These are phyloP conservation scores for Coregonus clupeaformis DNA, from an alignment of 2,113 vertebrate species.

Conservation along the genomic window DNA sequence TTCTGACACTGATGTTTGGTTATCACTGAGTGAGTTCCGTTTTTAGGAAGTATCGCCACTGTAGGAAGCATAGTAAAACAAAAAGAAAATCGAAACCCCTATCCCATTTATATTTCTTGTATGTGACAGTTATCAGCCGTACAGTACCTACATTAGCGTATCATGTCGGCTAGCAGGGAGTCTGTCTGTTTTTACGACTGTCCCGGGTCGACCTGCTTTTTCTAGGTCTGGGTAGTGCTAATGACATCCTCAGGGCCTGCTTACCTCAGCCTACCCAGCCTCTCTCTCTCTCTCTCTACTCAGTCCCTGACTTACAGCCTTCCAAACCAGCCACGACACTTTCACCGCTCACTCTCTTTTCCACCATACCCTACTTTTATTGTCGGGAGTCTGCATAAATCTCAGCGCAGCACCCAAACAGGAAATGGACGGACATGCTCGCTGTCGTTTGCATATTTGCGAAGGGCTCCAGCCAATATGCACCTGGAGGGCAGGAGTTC, in stretches of 20 bases:
- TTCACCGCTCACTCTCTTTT: not conserved
- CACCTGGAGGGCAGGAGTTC: conserved; percentile 5
- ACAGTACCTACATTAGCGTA: too few species aligned
- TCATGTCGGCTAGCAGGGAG: not conserved
- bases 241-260: not conserved
- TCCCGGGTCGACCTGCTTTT: not conserved
- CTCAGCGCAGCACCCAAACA: conserved; percentile 1
- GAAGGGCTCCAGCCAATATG: not conserved
- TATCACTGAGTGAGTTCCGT: too few species aligned
- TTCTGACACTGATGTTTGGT: too few species aligned
- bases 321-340: not conserved
- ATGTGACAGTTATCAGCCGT: too few species aligned
- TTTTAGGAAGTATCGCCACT: too few species aligned
- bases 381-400: conserved; percentile 12
- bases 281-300: not conserved
- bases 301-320: not conserved
- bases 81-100: too few species aligned
- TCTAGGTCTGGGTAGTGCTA: not conserved
- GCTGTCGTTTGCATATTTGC: conserved; percentile 10
- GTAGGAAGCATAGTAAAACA: too few species aligned
- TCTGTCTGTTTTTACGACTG: not conserved
- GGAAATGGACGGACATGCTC: not conserved
- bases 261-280: not conserved
- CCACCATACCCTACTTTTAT: conserved; percentile 3
- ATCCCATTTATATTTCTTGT: too few species aligned